Base-by-base conservation (phyloP, 2,797 vertebrate species). In the Knipowitschia caucasica region DNA sequence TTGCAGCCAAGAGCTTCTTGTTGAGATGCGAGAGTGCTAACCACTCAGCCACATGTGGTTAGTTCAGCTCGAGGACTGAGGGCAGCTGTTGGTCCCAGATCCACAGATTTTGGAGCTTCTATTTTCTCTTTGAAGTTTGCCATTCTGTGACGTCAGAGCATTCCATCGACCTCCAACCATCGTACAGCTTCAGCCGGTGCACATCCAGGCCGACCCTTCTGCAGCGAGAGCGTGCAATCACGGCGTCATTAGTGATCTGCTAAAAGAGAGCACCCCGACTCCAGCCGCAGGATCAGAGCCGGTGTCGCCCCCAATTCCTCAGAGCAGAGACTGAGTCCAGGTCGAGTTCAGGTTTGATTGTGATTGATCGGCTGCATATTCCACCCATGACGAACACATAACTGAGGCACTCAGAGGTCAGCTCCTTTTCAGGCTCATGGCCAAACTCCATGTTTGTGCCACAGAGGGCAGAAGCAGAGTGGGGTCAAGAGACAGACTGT, bases 331-430 rank as follows among this genome's bases (percentile, higher is more conserved):
- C 46, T 9, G 7, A 77, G 75, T 79, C 87, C 80, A 84, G 81
- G 80, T 79, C 79, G 56, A 67, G 59, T 61, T 61, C 56, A 7
- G 71, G 83, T 89, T 81, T 84, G 81, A 83, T 79, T 58, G 1
- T 77, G 82, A 84, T 80, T 77, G 72, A 89, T 89, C 84, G 68
- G 71, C 67, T 30, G 73, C 82, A 86, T 90, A 77, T 76, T 85
- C 73, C 42, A 40, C 29, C 59, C 40, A 71, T 89, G 87, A 89
- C 86, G 87, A 86, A 89, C 50, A 53, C 75, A 72, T 56, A 63
- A 64, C 47, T 57, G 52, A 50, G 62, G 64, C 65, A 69, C 38
- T 2, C 25, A 26, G 50, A 76, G 78, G 80, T 75, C 68, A 73
- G 60, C 73, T 85, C 82, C 81, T 84, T 86, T 84, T 84, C 81